These are phyloP conservation scores for Trachops cirrhosus DNA, from an alignment of 2,797 vertebrate species.

Conservation along the genomic window DNA sequence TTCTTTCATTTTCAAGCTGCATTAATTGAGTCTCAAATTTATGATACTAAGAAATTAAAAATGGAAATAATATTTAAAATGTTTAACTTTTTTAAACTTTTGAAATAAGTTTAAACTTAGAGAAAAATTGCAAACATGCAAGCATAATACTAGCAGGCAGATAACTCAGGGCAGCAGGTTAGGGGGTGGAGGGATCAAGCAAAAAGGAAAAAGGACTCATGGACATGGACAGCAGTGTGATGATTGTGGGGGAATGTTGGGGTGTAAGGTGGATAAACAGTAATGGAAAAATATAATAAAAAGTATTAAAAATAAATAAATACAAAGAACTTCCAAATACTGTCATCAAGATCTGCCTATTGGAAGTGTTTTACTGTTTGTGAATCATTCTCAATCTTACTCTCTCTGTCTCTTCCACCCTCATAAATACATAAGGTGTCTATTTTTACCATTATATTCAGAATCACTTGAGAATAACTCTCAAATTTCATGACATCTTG, in stretches of 20 bases:
- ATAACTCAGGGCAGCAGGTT: too few relatives aligned
- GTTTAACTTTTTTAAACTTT: not conserved
- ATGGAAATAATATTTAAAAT: not conserved
- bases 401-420: not conserved
- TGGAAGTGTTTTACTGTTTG: not conserved
- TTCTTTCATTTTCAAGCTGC: not conserved
- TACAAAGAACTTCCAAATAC: not conserved
- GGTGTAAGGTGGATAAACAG: too few relatives aligned
- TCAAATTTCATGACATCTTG: not conserved
- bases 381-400: not conserved
- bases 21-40: not conserved
- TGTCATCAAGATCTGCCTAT: not conserved
- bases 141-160: too few relatives aligned
- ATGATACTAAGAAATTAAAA: not conserved
- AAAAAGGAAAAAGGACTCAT: too few relatives aligned
- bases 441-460: not conserved
- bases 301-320: not conserved
- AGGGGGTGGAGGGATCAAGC: too few relatives aligned
- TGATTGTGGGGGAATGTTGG: too few relatives aligned
- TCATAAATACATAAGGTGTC: not conserved
- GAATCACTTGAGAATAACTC: not conserved
- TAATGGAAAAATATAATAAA: too few relatives aligned
- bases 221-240: too few relatives aligned
- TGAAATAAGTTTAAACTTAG: not conserved
- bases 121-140: not conserved